Percentiles rank a stretch among this genome's conserved stretches.
phyloP scores from a whole-genome alignment of 2,113 vertebrate genomes.

The Kryptolebias marmoratus region DNA sequence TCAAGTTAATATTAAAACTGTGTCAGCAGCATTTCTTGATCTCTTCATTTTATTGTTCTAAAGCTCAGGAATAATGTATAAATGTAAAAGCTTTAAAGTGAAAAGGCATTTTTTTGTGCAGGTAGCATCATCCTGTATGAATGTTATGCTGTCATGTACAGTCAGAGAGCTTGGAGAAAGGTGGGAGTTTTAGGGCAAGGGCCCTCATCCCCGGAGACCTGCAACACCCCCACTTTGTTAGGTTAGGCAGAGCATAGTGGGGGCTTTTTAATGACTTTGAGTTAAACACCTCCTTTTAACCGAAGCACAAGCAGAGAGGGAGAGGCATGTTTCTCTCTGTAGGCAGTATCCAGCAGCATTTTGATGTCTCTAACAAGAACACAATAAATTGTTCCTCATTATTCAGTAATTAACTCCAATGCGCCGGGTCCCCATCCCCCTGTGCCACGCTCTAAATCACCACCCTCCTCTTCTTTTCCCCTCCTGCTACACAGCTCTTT shows the following conservation, averaged over 20 bases:
- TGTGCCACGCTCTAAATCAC: conserved; percentile 79
- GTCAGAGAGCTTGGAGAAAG: conserved; percentile 57
- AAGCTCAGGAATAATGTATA: background rate
- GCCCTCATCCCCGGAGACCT: conserved; percentile 44
- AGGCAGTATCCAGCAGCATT: conserved; percentile 74
- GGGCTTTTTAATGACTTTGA: conserved; percentile 55
- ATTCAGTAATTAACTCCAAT: conserved; percentile 87
- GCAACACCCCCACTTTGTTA: conserved; percentile 35
- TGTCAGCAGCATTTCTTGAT: too few relatives aligned
- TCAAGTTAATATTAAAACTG: too few relatives aligned
- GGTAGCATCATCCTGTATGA: conserved; percentile 46
- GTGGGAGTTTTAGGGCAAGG: conserved; percentile 31
- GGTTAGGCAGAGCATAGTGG: conserved; percentile 36
- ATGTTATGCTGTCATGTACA: conserved; percentile 27
- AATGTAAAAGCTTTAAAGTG: background rate
- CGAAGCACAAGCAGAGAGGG: conserved; percentile 34
- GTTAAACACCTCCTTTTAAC: conserved; percentile 60
- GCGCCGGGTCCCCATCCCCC: conserved; percentile 73
- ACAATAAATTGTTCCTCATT: conserved; percentile 89
- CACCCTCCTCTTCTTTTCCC: conserved; percentile 70
- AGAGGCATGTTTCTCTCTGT: conserved; percentile 53
- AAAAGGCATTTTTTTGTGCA: background rate
- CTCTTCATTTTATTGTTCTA: too few relatives aligned
- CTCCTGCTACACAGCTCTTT: conserved; percentile 80
- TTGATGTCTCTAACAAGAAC: conserved; percentile 86